Percentiles rank a stretch among this genome's conserved stretches.
Conservation (phyloP, 2,113 vertebrate species). For the Oryzias woworae region DNA sequence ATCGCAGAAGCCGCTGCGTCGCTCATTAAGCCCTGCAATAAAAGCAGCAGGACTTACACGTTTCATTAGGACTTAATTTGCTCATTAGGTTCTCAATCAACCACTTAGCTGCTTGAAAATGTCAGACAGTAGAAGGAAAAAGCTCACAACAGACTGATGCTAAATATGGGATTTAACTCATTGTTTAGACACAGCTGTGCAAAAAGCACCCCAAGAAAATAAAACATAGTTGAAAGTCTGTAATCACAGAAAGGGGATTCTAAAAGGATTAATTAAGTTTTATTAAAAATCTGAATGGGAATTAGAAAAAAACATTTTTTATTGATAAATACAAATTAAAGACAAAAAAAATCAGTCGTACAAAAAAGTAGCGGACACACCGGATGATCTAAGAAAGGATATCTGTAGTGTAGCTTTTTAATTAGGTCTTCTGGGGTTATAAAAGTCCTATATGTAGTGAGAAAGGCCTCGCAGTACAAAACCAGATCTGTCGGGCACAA, state of each 20-base stretch:
- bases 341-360: slow-evolving; percentile 8
- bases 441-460: slow-evolving; percentile 97
- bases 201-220: too few species aligned
- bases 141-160: too few species aligned
- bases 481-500: slow-evolving; percentile 84
- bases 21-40: slow-evolving; percentile 10
- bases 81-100: too few species aligned
- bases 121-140: too few species aligned
- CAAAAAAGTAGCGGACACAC: slow-evolving; percentile 16
- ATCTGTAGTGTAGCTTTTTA: slow-evolving; percentile 98
- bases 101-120: too few species aligned
- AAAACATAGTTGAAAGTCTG: too few species aligned
- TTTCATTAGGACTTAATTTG: too few species aligned
- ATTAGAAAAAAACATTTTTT: slow-evolving; percentile 15
- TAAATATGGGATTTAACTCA: too few species aligned
- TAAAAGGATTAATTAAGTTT: too few species aligned
- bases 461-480: slow-evolving; percentile 97
- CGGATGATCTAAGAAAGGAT: slow-evolving; percentile 80
- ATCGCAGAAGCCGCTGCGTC: background rate
- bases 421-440: slow-evolving; percentile 97
- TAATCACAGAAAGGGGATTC: too few species aligned
- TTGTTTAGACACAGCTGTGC: too few species aligned
- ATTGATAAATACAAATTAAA: slow-evolving; percentile 25
- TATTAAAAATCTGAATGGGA: slow-evolving; percentile 4
- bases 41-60: slow-evolving; percentile 5